Evolutionary conservation across 2,797 vertebrate genomes (phyloP).

Genomic region (Catostomus latipinnis): DNA sequence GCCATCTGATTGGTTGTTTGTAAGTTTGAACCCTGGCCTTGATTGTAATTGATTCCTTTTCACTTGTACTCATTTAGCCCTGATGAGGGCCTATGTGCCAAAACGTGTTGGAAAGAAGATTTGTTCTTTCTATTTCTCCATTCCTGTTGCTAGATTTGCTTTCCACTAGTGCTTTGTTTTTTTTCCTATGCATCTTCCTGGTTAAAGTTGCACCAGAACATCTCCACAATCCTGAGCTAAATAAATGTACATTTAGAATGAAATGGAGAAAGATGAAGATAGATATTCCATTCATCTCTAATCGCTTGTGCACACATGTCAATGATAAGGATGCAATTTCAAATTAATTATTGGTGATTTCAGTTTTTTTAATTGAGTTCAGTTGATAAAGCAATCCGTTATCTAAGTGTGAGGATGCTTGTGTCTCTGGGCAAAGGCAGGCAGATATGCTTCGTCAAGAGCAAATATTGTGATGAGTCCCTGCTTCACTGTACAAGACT

Average conservation of each 20-base stretch:
- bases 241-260: not conserved
- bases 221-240: not conserved
- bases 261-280: not conserved
- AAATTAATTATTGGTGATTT: conserved; percentile 70
- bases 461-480: conserved; percentile 7
- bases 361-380: conserved; percentile 75
- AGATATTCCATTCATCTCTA: conserved; percentile 41
- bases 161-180: too few species aligned
- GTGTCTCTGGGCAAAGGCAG: conserved; percentile 63
- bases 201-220: too few species aligned
- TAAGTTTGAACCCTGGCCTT: too few species aligned
- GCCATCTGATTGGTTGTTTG: too few species aligned
- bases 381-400: conserved; percentile 71
- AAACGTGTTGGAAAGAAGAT: too few species aligned
- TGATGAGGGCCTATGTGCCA: too few species aligned
- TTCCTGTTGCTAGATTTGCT: too few species aligned
- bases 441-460: conserved; percentile 53
- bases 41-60: too few species aligned
- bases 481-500: not conserved
- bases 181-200: too few species aligned
- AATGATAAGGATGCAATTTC: conserved; percentile 66
- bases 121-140: too few species aligned
- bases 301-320: conserved; percentile 63
- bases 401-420: conserved; percentile 61
- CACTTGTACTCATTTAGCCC: too few species aligned